Evolutionary conservation across 2,888 invertebrate species (phyloP), one percentile per base, ranked within the genome.

Genomic region (Tenthredo notha): DNA sequence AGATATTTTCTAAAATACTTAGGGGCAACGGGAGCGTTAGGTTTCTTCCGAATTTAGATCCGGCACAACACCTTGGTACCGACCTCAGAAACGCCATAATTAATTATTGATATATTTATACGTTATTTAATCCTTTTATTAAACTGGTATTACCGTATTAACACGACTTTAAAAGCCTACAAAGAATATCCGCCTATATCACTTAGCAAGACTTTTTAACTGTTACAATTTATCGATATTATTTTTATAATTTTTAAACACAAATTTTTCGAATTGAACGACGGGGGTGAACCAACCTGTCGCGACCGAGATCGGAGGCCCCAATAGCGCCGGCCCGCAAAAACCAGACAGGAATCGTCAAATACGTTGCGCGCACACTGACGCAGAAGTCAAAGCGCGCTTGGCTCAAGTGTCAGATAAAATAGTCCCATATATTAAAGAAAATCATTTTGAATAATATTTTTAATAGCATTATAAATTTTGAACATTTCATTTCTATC

Each of bases 61-160:
- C 91, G 88, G 90, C 90, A 89, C 90, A 90, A 88, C 91, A 90
- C 87, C 91, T 90, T 87, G 92, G 90, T 80, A 92, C 90, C 88
- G 90, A 91, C 87, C 92, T 89, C 90, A 92, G 89, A 89, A 92
- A 92, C 90, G 92, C 92, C 92, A 92, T 92, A 87, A 89, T 89
- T 86, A 80, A 54, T 37, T 37, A 77, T 25, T 40, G 25, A 15
- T 74, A 40, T 74, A 74, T 74, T 74, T 43, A 67, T 67, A 67
- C 33, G 67, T 40, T 43, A 43, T 37, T 43, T 33, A 67, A 74
- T 40, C n/a, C 43, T 74, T 74, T 74, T 43, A 67, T 25, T 67
- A 33, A 33, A 67, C 67, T 33, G 29, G 3, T 25, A 4, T 67
- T 2, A 2, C 15, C 67, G 21, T 33, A 61, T 61, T 61, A 70